phyloP scores from a whole-genome alignment of 2,113 vertebrate species.

The Anser brachyrhynchus region DNA sequence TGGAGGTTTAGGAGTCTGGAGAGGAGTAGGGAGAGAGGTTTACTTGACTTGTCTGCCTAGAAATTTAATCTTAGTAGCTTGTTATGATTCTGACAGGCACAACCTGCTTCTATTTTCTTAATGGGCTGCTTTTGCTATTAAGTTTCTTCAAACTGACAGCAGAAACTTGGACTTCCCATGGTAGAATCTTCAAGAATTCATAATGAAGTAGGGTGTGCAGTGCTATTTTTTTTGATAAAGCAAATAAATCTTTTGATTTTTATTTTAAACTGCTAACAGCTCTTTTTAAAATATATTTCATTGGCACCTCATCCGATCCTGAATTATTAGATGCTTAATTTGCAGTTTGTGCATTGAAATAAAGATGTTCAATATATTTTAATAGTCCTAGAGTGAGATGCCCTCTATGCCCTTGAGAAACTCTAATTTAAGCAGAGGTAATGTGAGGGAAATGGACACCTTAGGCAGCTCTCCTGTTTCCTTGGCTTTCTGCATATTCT shows the following conservation, averaged over 20 bases:
- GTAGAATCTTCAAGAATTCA: not conserved
- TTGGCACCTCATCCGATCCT: not conserved
- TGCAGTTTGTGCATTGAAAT: constrained; percentile 6
- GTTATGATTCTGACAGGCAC: not conserved
- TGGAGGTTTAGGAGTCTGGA: not conserved
- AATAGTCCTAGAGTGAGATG: constrained; percentile 26
- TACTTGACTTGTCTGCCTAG: not conserved
- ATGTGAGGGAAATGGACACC: not conserved
- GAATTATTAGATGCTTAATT: constrained; percentile 30
- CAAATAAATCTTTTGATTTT: not conserved
- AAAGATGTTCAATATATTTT: constrained; percentile 8
- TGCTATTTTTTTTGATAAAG: not conserved
- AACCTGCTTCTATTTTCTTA: not conserved
- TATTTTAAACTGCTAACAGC: not conserved
- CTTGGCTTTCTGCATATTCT: constrained; percentile 23
- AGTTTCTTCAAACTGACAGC: not conserved
- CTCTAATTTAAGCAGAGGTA: constrained; percentile 20
- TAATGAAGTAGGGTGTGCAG: not conserved
- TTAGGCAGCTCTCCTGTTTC: constrained; percentile 29
- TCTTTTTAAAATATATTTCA: constrained; percentile 17
- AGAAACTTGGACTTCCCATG: not conserved
- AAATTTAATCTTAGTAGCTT: not conserved
- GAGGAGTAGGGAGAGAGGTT: not conserved
- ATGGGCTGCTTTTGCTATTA: not conserved
- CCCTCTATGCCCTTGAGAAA: constrained; percentile 16